Base-by-base conservation (phyloP, 2,888 invertebrate genomes). In the Eupithecia abbreviata region DNA sequence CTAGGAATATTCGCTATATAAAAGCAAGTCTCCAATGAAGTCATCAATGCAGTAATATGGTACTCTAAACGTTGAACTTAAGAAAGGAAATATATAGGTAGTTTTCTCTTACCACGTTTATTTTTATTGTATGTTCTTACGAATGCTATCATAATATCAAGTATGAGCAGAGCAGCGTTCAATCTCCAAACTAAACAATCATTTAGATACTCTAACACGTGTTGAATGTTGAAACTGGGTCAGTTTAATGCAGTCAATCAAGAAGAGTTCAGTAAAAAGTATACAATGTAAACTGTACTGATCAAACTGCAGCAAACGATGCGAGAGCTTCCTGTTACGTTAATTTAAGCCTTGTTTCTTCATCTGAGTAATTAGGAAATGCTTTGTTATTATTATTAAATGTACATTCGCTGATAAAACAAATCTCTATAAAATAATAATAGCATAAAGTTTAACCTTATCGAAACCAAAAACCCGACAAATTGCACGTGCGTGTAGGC, bases 171-270 rank as follows among this genome's bases (percentile, higher is more conserved):
- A 58, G 58, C 10, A 58, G 30, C 62, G 62, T 49, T 79, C 80
- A 79, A 77, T 82, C 80, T 49, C 78, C 79, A 79, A 77, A 82
- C 80, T 74, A 76, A 82, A 78, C 78, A 80, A 81, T 82, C 82
- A 81, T 82, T 30, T 85, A 86, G 82, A 84, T 84, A 85, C 85
- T 86, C 83, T 86, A 18, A 87, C 92, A 93, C 88, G 89, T 92
- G 91, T 89, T 85, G 83, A 84, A 82, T 85, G 85, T 80, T 82
- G 84, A 87, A 90, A 90, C 89, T 90, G 86, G 90, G 90, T 85
- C 91, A 88, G 86, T 82, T 85, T 83, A 84, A 88, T 89, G 88
- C 88, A 90, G 88, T 92, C 90, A 90, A 90, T 91, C 89, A 90
- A 87, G 41, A 41, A 42, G 89, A 88, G 83, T 84, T 84, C 77